Percentiles rank a stretch among this genome's conserved stretches.
phyloP scores from a whole-genome alignment of 2,888 invertebrate genomes.

The Chaitophorus viminalis region DNA sequence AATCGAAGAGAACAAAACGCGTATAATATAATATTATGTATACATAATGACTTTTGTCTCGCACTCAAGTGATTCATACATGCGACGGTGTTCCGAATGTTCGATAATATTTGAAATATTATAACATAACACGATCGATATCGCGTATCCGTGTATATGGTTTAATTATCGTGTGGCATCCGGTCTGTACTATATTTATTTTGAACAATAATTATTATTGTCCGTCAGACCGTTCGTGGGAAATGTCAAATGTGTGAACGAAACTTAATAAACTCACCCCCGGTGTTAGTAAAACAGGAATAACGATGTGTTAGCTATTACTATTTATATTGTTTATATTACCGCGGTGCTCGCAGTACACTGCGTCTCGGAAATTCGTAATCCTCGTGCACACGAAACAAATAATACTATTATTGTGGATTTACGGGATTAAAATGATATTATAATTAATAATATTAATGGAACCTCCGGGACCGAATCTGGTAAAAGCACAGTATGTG shows the following conservation, averaged over 20 bases:
- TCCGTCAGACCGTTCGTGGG: too few species aligned
- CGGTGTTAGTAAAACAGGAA: not conserved
- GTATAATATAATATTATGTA: too few species aligned
- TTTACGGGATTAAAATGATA: not conserved
- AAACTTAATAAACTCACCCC: not conserved
- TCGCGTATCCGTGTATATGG: not conserved
- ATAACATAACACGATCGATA: not conserved
- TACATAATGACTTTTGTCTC: too few species aligned
- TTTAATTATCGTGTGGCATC: not conserved
- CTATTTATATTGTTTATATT: not conserved
- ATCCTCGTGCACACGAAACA: not conserved
- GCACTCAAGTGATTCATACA: too few species aligned
- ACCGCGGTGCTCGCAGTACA: too few species aligned
- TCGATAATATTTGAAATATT: too few species aligned
- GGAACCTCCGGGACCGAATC: not conserved
- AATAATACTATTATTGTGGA: not conserved
- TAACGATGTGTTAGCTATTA: not conserved
- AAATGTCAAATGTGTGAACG: not conserved
- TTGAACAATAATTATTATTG: too few species aligned
- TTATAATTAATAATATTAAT: not conserved
- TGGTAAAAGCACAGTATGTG: not conserved
- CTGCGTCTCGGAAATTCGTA: not conserved
- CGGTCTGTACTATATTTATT: not conserved
- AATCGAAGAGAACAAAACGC: too few species aligned
- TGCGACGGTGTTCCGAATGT: too few species aligned